Evolutionary conservation across 2,797 vertebrate species (phyloP).

Genomic region (Halcyon leucocephala): DNA sequence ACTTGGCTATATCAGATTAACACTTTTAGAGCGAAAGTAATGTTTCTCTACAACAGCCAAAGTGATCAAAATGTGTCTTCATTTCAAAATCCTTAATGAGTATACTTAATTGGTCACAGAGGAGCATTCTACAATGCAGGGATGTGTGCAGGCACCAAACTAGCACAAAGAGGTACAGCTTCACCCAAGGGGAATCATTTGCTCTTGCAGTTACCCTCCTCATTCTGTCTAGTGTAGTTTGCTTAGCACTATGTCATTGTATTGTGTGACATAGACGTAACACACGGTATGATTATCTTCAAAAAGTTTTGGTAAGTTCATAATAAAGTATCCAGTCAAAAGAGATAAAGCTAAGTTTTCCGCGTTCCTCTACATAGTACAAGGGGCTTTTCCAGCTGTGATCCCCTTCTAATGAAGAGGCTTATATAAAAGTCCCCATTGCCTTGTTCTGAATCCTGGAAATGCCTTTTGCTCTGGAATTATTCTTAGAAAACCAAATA

Average conservation of each 20-base stretch:
- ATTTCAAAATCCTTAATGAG: neutral
- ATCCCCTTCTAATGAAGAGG: neutral
- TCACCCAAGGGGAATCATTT: neutral
- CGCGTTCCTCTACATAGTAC: neutral
- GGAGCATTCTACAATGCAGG: neutral
- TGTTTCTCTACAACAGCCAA: neutral
- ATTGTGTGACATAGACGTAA: neutral
- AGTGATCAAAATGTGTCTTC: neutral
- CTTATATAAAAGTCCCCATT: neutral
- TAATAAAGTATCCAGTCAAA: neutral
- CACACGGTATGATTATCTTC: neutral
- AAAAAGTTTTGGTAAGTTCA: neutral
- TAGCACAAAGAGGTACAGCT: neutral
- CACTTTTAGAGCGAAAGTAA: neutral
- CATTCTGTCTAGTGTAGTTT: neutral
- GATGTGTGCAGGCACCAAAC: neutral
- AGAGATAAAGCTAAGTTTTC: neutral
- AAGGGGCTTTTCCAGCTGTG: neutral
- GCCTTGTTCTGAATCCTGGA: neutral
- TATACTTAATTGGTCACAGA: accelerated
- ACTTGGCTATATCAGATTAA: neutral
- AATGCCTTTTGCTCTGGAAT: neutral
- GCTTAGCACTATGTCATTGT: neutral
- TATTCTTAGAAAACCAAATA: neutral
- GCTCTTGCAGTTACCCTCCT: neutral